phyloP scores from a whole-genome alignment of 1,140 invertebrate species.

The Stenopsyche tienmushanensis region DNA sequence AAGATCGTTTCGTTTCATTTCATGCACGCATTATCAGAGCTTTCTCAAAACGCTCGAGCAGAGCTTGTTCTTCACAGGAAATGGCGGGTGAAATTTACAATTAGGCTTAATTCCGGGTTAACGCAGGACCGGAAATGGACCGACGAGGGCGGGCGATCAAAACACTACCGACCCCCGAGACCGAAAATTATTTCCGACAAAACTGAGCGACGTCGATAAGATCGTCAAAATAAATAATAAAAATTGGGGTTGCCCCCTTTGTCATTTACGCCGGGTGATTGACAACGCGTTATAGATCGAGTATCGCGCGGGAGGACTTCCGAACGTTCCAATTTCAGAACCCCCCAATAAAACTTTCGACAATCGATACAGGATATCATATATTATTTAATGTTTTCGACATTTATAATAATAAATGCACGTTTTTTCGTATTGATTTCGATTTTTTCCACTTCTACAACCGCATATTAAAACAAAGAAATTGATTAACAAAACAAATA shows the following conservation, averaged over 20 bases:
- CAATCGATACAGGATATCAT: background rate
- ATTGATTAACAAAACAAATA: too few relatives aligned
- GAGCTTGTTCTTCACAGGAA: conserved; percentile 5
- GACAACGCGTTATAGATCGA: background rate
- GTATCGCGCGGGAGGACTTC: too few relatives aligned
- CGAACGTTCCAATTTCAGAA: background rate
- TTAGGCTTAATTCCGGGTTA: conserved; percentile 2
- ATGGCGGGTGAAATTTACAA: conserved; percentile 8
- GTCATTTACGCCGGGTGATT: background rate
- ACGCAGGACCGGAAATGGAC: conserved; percentile 1
- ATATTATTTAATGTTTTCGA: background rate
- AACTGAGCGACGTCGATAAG: background rate
- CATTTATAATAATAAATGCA: too few relatives aligned
- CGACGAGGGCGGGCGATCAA: background rate
- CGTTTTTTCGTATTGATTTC: too few relatives aligned
- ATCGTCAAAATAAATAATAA: background rate
- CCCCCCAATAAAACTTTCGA: background rate
- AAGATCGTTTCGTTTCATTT: too few relatives aligned
- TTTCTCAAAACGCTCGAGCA: too few relatives aligned
- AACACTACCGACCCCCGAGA: too few relatives aligned
- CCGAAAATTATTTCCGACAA: too few relatives aligned
- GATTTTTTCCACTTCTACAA: too few relatives aligned
- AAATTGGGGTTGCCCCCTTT: too few relatives aligned
- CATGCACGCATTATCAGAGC: too few relatives aligned
- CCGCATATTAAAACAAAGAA: too few relatives aligned